phyloP scores from a whole-genome alignment of 2,888 invertebrate genomes.

The Pristionchus mayeri region DNA sequence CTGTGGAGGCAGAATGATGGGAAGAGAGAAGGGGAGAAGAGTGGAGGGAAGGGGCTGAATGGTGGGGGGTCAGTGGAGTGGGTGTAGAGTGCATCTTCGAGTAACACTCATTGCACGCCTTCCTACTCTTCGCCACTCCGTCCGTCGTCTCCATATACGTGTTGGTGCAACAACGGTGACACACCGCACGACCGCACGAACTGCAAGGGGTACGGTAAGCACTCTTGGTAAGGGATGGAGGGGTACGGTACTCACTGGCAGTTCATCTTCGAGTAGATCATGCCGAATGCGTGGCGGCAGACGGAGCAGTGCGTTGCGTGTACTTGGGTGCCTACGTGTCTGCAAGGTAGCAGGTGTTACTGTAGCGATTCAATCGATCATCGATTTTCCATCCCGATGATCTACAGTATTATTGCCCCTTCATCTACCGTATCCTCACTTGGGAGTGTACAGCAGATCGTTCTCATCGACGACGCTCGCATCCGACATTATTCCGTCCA shows the following conservation, averaged over 20 bases:
- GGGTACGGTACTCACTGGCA: conserved; percentile 55
- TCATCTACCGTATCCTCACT: conserved; percentile 1
- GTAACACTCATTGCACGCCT: conserved; percentile 60
- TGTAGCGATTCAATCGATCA: no score
- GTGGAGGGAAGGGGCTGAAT: background rate
- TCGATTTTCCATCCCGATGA: no score
- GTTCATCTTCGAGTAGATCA: conserved; percentile 51
- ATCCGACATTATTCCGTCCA: conserved; percentile 34
- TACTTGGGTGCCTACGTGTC: background rate
- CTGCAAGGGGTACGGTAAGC: conserved; percentile 18
- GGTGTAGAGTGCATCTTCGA: conserved; percentile 53
- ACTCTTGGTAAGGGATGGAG: background rate
- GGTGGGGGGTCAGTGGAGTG: background rate
- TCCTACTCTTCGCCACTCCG: conserved; percentile 54
- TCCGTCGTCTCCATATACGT: conserved; percentile 49
- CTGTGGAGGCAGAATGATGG: no score
- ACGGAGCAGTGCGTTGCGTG: conserved; percentile 49
- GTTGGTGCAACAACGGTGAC: conserved; percentile 55
- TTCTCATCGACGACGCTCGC: conserved; percentile 39
- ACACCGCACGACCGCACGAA: conserved; percentile 60
- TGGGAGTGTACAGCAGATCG: background rate
- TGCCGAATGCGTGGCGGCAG: conserved; percentile 52
- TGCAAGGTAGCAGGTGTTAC: background rate
- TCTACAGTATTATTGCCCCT: background rate
- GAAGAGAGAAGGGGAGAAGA: background rate